Conservation (phyloP, 2,113 vertebrate genomes). For the Gadus macrocephalus region DNA sequence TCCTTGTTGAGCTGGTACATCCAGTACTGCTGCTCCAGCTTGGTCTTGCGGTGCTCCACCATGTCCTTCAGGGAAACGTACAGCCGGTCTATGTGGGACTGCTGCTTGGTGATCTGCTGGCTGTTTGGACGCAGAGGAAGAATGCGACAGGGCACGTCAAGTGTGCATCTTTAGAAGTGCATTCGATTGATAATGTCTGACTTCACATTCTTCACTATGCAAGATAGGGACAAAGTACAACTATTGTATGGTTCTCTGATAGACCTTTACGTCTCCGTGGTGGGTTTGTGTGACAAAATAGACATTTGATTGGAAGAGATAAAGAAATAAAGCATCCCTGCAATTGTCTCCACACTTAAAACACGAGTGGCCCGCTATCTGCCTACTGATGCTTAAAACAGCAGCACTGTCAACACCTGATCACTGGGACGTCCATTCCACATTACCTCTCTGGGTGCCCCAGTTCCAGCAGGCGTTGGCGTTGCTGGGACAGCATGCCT, state of each 20-base stretch:
- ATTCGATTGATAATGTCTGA: too few relatives aligned
- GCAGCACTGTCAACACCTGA: too few relatives aligned
- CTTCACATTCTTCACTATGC: too few relatives aligned
- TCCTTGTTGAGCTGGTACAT: conserved; percentile 91
- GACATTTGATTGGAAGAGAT: too few relatives aligned
- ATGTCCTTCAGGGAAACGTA: conserved; percentile 89
- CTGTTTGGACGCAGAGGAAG: conserved; percentile 41
- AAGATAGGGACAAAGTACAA: too few relatives aligned
- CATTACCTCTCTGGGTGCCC: conserved; percentile 88
- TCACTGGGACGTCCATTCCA: neutral
- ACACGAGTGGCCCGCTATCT: too few relatives aligned
- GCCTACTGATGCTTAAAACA: too few relatives aligned
- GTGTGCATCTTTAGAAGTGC: neutral
- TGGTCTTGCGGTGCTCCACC: conserved; percentile 82
- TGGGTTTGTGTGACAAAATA: too few relatives aligned
- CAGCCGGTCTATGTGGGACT: conserved; percentile 88
- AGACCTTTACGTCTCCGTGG: too few relatives aligned
- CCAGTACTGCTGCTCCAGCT: conserved; percentile 87
- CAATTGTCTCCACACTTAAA: too few relatives aligned
- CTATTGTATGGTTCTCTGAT: too few relatives aligned
- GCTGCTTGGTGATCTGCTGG: conserved; percentile 84
- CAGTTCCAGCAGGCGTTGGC: conserved; percentile 79
- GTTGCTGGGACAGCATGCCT: conserved; percentile 83
- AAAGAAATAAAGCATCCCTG: too few relatives aligned
- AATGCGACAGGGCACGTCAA: neutral